These are phyloP conservation scores for Hydraecia micacea DNA, from an alignment of 2,888 invertebrate species.

Conservation along the genomic window DNA sequence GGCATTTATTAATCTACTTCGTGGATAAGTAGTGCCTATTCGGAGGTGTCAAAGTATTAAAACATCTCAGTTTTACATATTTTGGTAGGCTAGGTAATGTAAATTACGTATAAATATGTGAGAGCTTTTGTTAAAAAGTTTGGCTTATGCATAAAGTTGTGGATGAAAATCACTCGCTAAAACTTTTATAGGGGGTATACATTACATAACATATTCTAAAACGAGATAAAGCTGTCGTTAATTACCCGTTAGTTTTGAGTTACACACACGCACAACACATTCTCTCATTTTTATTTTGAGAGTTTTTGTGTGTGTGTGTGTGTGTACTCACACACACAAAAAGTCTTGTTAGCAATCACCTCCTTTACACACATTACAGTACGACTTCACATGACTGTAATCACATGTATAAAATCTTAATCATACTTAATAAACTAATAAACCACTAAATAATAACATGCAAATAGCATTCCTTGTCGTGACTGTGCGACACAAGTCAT, in stretches of 20 bases:
- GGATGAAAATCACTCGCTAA: not conserved
- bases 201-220: not conserved
- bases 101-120: not conserved
- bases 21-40: not conserved
- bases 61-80: not conserved
- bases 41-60: not conserved
- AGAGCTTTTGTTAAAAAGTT: not conserved
- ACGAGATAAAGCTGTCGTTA: not conserved
- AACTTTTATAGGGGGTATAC: not conserved
- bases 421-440: conserved; percentile 30
- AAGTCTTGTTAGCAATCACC: not conserved
- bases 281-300: too few relatives aligned
- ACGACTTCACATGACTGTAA: conserved; percentile 1
- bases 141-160: not conserved
- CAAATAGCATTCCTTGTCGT: conserved; percentile 62
- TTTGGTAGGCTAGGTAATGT: not conserved
- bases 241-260: not conserved
- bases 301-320: too few relatives aligned
- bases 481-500: conserved; percentile 66
- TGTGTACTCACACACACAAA: not conserved
- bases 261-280: not conserved
- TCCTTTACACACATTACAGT: not conserved
- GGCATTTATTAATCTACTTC: too few relatives aligned
- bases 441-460: conserved; percentile 48
- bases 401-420: conserved; percentile 28